phyloP scores from a whole-genome alignment of 2,113 vertebrate genomes.

The Pogona vitticeps region DNA sequence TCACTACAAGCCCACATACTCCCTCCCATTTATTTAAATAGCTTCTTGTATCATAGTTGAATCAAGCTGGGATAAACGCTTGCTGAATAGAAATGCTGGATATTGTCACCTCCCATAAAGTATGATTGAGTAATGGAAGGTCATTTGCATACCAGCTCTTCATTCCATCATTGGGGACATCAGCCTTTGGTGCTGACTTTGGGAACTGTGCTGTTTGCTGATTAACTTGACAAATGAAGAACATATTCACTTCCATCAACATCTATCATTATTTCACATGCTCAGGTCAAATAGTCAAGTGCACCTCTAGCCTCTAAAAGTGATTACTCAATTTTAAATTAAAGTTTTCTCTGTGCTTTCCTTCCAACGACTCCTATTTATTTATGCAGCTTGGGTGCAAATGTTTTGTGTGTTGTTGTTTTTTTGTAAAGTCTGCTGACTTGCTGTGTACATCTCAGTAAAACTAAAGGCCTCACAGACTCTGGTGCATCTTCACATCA shows the following conservation, averaged over 20 bases:
- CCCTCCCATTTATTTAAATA: neutral
- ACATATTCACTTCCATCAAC: constrained; percentile 53
- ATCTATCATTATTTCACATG: constrained; percentile 48
- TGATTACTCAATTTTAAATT: constrained; percentile 33
- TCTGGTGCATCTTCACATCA: neutral
- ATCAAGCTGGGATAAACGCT: constrained; percentile 11
- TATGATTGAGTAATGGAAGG: constrained; percentile 48
- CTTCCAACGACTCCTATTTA: accelerated
- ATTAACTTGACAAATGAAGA: constrained; percentile 63
- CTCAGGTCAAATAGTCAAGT: constrained; percentile 39
- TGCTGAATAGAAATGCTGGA: constrained; percentile 26
- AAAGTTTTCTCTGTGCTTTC: constrained; percentile 7
- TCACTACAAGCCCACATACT: neutral
- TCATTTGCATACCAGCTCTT: constrained; percentile 50
- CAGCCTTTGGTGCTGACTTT: constrained; percentile 55
- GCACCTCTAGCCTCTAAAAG: constrained; percentile 5
- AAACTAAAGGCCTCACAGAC: neutral
- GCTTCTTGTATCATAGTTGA: neutral
- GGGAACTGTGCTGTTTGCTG: constrained; percentile 53
- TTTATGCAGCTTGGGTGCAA: neutral
- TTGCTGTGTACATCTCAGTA: neutral
- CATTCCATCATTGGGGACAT: constrained; percentile 48
- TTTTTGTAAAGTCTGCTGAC: neutral
- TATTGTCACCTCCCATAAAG: constrained; percentile 52
- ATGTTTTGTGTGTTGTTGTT: no score